Evolutionary conservation across 1,140 invertebrate genomes (phyloP).

Genomic region (Meloidogyne floridensis): DNA sequence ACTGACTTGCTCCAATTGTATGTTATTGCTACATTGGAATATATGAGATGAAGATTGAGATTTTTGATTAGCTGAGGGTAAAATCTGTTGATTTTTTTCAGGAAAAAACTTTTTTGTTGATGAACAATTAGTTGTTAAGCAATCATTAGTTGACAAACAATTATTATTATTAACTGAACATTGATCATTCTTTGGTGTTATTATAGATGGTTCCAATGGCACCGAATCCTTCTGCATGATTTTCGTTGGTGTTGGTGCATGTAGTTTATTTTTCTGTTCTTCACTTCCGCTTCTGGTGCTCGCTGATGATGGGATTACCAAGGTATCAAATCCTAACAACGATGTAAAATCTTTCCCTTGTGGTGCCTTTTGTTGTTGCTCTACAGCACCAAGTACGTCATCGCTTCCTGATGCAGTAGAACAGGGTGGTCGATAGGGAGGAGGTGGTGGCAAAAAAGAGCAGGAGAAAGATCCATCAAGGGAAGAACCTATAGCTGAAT

Average conservation of each 20-base stretch:
- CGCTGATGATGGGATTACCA: neutral
- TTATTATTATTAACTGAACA: neutral
- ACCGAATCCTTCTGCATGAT: neutral
- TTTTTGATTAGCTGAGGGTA: neutral
- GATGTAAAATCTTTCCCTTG: constrained; percentile 26
- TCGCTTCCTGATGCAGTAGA: constrained; percentile 20
- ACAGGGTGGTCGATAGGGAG: constrained; percentile 16
- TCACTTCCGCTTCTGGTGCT: neutral
- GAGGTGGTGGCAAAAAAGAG: constrained; percentile 24
- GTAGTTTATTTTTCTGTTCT: neutral
- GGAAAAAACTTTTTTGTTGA: neutral
- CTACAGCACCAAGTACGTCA: neutral
- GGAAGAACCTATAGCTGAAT: constrained; percentile 28
- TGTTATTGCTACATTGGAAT: neutral
- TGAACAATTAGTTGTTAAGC: neutral
- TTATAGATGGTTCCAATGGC: neutral
- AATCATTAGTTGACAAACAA: neutral
- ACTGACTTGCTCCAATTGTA: neutral
- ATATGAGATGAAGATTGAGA: neutral
- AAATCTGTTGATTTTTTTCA: neutral
- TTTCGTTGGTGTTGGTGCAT: neutral
- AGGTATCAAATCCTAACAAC: constrained; percentile 25
- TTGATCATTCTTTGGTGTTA: neutral
- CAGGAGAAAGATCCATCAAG: constrained; percentile 27
- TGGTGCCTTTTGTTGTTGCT: neutral